Conservation (phyloP, 2,797 vertebrate genomes). For the Acanthopagrus latus region DNA sequence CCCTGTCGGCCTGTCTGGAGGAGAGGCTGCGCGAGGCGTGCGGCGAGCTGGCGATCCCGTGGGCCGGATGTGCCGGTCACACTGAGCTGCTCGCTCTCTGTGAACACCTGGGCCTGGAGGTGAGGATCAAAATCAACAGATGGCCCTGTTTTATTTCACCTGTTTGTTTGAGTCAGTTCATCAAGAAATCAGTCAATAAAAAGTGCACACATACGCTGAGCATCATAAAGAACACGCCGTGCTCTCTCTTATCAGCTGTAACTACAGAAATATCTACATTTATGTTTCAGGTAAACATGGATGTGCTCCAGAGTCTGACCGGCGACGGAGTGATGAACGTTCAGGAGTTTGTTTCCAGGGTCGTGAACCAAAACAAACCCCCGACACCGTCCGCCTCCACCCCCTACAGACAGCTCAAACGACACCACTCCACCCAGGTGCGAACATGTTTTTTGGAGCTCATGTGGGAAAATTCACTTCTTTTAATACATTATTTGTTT, state of each 20-base stretch:
- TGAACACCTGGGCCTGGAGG: conserved; percentile 89
- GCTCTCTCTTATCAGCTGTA: background rate
- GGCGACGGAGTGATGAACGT: conserved; percentile 88
- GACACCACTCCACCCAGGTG: conserved; percentile 96
- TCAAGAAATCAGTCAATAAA: background rate
- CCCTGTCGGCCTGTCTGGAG: conserved; percentile 85
- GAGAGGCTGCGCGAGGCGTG: conserved; percentile 90
- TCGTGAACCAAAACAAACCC: conserved; percentile 87
- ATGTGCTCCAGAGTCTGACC: conserved; percentile 84
- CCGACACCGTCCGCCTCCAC: conserved; percentile 91
- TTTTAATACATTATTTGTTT: background rate
- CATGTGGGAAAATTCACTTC: no score
- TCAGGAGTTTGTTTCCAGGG: conserved; percentile 90
- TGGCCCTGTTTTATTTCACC: no score
- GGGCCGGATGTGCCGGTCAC: conserved; percentile 87
- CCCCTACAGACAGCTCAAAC: conserved; percentile 94
- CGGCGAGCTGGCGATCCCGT: conserved; percentile 86
- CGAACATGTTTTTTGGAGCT: background rate
- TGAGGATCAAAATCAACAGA: conserved; percentile 54
- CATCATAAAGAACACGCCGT: no score
- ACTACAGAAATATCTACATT: background rate
- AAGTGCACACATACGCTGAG: no score
- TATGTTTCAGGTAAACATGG: conserved; percentile 86
- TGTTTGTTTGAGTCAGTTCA: background rate
- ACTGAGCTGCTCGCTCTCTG: conserved; percentile 89